These are phyloP conservation scores for Diachasmimorpha longicaudata DNA, from an alignment of 1,140 invertebrate genomes.

Conservation along the genomic window DNA sequence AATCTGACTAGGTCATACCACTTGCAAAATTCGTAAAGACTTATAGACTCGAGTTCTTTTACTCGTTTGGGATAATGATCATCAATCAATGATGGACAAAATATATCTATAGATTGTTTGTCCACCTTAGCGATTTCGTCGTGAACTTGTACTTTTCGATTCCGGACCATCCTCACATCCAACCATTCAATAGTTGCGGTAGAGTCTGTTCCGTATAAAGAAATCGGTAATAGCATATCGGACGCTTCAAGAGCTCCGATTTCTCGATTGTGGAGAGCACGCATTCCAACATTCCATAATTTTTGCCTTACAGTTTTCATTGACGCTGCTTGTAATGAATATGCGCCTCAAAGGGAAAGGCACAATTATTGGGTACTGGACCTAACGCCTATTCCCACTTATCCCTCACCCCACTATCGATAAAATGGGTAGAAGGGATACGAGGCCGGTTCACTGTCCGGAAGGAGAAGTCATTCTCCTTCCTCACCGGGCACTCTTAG, in stretches of 20 bases:
- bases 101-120: slow-evolving; percentile 32
- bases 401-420: no score
- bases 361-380: no score
- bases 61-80: slow-evolving; percentile 23
- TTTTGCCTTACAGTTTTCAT: slow-evolving; percentile 28
- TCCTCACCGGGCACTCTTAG: no score
- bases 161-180: slow-evolving; percentile 34
- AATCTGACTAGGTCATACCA: slow-evolving; percentile 23
- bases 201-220: no score
- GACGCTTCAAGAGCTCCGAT: slow-evolving; percentile 35
- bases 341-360: no score
- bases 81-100: slow-evolving; percentile 26
- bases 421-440: no score
- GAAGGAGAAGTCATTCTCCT: no score
- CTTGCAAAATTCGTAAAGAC: slow-evolving; percentile 9
- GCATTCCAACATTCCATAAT: slow-evolving; percentile 34
- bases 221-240: slow-evolving; percentile 32
- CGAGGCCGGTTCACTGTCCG: no score
- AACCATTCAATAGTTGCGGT: slow-evolving; percentile 38
- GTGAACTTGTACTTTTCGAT: slow-evolving; percentile 27
- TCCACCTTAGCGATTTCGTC: slow-evolving; percentile 28
- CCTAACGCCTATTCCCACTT: no score
- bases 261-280: slow-evolving; percentile 33
- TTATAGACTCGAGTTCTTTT: neutral
- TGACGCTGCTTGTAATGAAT: no score